Base-by-base conservation (phyloP, 2,888 invertebrate species). In the Cephus pulcher region DNA sequence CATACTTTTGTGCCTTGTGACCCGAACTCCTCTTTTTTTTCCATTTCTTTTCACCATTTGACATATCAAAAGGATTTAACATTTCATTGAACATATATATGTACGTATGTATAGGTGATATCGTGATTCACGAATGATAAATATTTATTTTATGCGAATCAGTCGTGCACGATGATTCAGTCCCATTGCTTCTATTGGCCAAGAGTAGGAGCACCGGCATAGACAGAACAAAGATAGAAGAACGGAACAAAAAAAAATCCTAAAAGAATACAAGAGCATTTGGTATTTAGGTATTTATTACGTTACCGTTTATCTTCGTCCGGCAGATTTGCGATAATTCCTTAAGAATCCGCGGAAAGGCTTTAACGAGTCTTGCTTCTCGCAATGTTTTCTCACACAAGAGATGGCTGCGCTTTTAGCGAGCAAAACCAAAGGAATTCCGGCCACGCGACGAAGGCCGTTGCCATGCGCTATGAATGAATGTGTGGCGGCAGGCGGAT, bases 131-230 rank as follows among this genome's bases (percentile, higher is more conserved):
- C 80, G 15, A 80, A 75, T 77, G 79, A 86, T 86, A 82, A 85
- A 86, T 85, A 85, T 86, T 86, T 83, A 83, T 83, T 82, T 84
- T 77, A 81, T 81, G 83, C 84, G 82, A 83, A 82, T 83, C 83
- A 80, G 73, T 81, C 82, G 82, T 81, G 79, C 84, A 76, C 80
- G 80, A 75, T 82, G 85, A 83, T 81, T 84, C 84, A 81, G 77
- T 78, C 32, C 6, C 32, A 34, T 32, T 32, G 71, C 71, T 32
- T 71, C 23, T 56, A 56, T 56, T 56, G 23, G 56, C 56, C 23
- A 23, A 56, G 56, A 15, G 56, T 56, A 23, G 56, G 9, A 23
- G 56, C 56, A 23, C 56, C 56, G 15, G 40, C 23, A 23, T 23
- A 2, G 23, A 6, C 23, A 23, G 56, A 56, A 56, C 23, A 56